Percentiles rank a stretch among this genome's conserved stretches.
phyloP scores from a whole-genome alignment of 2,797 vertebrate species.

The Channallabes apus region DNA sequence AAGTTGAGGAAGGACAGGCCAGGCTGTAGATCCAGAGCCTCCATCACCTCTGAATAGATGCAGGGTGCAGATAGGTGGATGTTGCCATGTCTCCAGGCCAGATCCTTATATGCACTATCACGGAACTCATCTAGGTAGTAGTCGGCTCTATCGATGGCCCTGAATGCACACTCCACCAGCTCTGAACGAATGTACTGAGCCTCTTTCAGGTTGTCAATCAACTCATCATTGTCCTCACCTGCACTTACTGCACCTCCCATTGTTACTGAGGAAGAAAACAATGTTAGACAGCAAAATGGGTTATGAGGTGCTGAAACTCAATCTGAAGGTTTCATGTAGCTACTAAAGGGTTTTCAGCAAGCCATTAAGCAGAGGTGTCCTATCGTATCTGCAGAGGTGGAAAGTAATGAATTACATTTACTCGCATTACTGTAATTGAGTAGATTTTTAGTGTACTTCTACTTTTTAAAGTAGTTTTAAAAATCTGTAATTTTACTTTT shows the following conservation, averaged over 20 bases:
- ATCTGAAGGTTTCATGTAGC: background rate
- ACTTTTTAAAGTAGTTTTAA: too few relatives aligned
- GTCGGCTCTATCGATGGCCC: conserved; percentile 83
- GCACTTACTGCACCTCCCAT: conserved; percentile 89
- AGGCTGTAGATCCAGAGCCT: conserved; percentile 83
- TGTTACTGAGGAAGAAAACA: conserved; percentile 42
- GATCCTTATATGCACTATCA: conserved; percentile 84
- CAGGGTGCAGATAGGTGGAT: conserved; percentile 86
- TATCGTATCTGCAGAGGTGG: background rate
- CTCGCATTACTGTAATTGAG: too few relatives aligned
- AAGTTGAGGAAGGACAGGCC: conserved; percentile 86
- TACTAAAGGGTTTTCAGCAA: background rate
- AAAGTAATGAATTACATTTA: too few relatives aligned
- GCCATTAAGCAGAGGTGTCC: background rate
- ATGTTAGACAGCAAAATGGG: background rate
- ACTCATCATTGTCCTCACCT: conserved; percentile 84
- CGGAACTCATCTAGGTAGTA: conserved; percentile 86
- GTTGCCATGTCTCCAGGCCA: conserved; percentile 87
- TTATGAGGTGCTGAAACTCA: background rate
- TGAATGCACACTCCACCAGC: conserved; percentile 82
- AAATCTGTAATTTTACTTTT: too few relatives aligned
- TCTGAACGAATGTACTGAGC: conserved; percentile 84
- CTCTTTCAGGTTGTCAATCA: conserved; percentile 86
- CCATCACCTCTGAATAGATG: conserved; percentile 90
- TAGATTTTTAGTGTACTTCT: too few relatives aligned